Evolutionary conservation across 2,888 invertebrate genomes (phyloP).

Genomic region (Caenorhabditis sp.): DNA sequence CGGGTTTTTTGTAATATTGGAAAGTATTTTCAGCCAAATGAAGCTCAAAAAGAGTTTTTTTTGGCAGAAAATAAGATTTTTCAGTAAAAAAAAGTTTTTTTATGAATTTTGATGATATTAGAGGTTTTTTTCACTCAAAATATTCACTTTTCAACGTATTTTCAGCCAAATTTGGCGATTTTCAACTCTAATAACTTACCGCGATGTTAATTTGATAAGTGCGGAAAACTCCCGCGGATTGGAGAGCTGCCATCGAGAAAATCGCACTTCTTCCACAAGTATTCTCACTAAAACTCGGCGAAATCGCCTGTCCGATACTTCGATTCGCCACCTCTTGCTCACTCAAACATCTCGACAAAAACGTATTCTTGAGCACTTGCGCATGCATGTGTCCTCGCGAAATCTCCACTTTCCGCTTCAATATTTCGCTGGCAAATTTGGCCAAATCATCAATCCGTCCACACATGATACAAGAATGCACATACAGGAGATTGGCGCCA

Average conservation of each 20-base stretch:
- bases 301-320: slow-evolving; percentile 20
- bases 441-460: slow-evolving; percentile 16
- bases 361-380: slow-evolving; percentile 21
- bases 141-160: too few relatives aligned
- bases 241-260: slow-evolving; percentile 34
- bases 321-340: slow-evolving; percentile 31
- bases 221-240: slow-evolving; percentile 19
- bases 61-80: too few relatives aligned
- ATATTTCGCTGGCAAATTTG: slow-evolving; percentile 20
- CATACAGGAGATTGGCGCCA: slow-evolving; percentile 18
- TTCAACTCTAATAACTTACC: slow-evolving; percentile 1
- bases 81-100: too few relatives aligned
- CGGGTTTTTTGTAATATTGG: too few relatives aligned
- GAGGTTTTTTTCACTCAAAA: too few relatives aligned
- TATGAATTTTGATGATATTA: too few relatives aligned
- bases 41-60: too few relatives aligned
- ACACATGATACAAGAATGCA: slow-evolving; percentile 35
- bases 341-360: slow-evolving; percentile 21
- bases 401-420: slow-evolving; percentile 23
- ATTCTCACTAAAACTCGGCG: slow-evolving; percentile 11
- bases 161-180: not conserved
- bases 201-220: slow-evolving; percentile 23
- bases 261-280: slow-evolving; percentile 16
- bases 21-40: too few relatives aligned
- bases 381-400: slow-evolving; percentile 11